Evolutionary conservation across 1,140 invertebrate species (phyloP).

Genomic region (Sinonovacula constricta): DNA sequence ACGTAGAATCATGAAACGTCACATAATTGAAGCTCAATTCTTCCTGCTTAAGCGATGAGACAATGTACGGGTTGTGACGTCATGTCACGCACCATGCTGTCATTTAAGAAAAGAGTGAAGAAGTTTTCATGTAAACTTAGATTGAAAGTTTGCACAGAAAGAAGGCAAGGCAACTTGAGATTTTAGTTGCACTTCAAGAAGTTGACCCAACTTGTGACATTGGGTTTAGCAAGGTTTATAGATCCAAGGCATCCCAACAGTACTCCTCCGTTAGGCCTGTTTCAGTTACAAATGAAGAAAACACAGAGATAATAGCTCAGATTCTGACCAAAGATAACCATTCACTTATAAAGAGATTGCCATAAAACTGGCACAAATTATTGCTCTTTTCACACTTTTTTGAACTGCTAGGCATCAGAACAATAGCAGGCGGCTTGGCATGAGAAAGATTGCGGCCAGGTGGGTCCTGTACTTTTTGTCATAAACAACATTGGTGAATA

Average conservation of each 20-base stretch:
- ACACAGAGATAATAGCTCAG: background rate
- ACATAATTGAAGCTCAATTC: background rate
- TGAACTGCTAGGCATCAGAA: background rate
- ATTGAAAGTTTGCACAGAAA: background rate
- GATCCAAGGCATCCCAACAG: background rate
- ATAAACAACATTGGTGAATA: background rate
- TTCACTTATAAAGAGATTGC: background rate
- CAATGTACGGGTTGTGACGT: background rate
- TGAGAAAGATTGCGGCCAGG: background rate
- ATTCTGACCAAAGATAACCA: background rate
- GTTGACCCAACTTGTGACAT: background rate
- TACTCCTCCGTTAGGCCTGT: background rate
- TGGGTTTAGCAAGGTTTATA: background rate
- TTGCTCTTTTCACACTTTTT: background rate
- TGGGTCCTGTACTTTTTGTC: background rate
- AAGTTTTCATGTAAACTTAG: background rate
- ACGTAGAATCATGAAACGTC: background rate
- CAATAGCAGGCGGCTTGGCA: too few species aligned
- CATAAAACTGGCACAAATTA: background rate
- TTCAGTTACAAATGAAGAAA: background rate
- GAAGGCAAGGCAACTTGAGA: background rate
- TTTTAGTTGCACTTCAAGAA: background rate
- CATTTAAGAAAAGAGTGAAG: background rate
- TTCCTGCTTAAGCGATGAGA: background rate
- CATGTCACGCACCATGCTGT: background rate